Conservation (phyloP, 2,888 invertebrate species). For the Conchocele bisecta region DNA sequence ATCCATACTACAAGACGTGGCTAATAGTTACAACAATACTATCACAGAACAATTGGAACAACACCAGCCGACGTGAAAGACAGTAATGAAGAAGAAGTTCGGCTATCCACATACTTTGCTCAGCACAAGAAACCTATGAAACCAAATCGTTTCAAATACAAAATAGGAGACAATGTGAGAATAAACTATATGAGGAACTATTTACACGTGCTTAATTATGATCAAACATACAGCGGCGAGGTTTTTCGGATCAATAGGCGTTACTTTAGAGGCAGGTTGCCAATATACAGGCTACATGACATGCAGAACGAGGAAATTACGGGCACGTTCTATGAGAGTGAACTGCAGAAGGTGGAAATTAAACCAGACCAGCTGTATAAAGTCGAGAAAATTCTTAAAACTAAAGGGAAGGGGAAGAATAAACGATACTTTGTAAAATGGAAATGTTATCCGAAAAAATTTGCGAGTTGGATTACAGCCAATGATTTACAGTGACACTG, state of each 20-base stretch:
- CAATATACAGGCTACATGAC: constrained; percentile 26
- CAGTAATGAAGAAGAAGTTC: constrained; percentile 14
- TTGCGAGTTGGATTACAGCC: constrained; percentile 22
- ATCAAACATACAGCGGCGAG: constrained; percentile 39
- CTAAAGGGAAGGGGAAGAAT: constrained; percentile 13
- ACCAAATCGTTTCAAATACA: constrained; percentile 16
- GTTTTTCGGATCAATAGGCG: constrained; percentile 5
- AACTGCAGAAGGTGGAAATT: constrained; percentile 28
- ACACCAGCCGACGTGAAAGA: constrained; percentile 26
- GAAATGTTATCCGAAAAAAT: constrained; percentile 37
- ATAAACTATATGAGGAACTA: constrained; percentile 22
- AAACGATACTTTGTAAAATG: constrained; percentile 29
- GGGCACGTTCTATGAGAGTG: constrained; percentile 30
- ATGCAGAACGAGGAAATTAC: constrained; percentile 28
- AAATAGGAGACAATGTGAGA: constrained; percentile 28
- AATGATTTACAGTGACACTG: constrained; percentile 23
- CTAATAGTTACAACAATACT: constrained; percentile 39
- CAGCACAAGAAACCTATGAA: neutral
- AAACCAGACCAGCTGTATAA: constrained; percentile 21
- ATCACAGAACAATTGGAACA: constrained; percentile 35
- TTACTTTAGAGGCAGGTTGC: constrained; percentile 10
- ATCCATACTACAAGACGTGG: constrained; percentile 26
- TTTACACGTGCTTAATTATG: constrained; percentile 39
- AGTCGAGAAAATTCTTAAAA: constrained; percentile 24
- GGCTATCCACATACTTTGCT: constrained; percentile 7